These are phyloP conservation scores for Microcebus ravelobensis DNA, from an alignment of 2,113 vertebrate species.

Conservation along the genomic window DNA sequence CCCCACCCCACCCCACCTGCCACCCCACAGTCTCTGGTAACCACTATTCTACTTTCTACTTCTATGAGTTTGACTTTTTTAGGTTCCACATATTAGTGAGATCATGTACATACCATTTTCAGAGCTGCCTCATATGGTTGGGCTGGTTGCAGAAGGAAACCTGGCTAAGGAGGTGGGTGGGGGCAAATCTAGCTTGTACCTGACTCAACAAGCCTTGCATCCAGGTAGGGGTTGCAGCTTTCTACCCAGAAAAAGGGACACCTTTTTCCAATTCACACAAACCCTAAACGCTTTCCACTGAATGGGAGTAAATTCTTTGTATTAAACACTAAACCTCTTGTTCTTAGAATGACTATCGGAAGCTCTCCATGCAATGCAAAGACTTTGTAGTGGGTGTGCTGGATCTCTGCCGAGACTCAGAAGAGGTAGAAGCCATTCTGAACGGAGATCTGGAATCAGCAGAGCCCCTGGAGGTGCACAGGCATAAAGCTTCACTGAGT, in stretches of 20 bases:
- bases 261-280: neutral
- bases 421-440: constrained; percentile 93
- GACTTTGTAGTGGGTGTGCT: constrained; percentile 94
- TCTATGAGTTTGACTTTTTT: neutral
- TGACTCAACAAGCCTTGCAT: neutral
- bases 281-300: neutral
- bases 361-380: constrained; percentile 95
- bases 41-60: neutral
- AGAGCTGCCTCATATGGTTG: neutral
- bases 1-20: no score
- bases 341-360: constrained; percentile 93
- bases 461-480: constrained; percentile 85
- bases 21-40: neutral
- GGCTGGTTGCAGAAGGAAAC: neutral
- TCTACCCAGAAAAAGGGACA: neutral
- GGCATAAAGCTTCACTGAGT: constrained; percentile 88
- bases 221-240: neutral
- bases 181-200: neutral
- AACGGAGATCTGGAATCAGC: constrained; percentile 89
- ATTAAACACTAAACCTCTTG: constrained; percentile 21
- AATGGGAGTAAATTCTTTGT: neutral
- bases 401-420: constrained; percentile 92
- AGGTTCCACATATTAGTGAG: neutral
- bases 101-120: neutral
- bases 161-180: fast-evolving